A percentile compares a stretch with the other conserved stretches of the same genome.
Conservation (phyloP, 2,113 vertebrate species). For the Pedionomus torquatus region DNA sequence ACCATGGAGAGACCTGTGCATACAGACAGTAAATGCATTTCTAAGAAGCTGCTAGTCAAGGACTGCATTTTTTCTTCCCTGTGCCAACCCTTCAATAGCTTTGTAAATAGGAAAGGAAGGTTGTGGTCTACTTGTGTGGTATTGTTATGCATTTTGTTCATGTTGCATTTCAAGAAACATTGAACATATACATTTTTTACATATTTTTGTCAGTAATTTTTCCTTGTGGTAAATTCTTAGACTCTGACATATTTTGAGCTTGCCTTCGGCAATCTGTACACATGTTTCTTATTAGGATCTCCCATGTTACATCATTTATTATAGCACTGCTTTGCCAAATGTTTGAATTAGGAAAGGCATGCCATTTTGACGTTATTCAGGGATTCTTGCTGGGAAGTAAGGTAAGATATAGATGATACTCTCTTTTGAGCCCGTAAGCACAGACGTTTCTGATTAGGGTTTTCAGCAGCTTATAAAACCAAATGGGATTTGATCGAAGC, state of each 20-base stretch:
- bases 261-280: conserved; percentile 32
- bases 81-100: background rate
- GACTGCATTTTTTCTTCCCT: background rate
- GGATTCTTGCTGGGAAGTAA: background rate
- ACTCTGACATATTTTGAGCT: conserved; percentile 26
- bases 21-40: background rate
- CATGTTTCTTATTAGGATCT: conserved; percentile 49
- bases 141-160: background rate
- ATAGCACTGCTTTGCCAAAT: conserved; percentile 18
- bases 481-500: conserved; percentile 42
- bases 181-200: conserved; percentile 31
- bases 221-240: conserved; percentile 44
- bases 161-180: background rate
- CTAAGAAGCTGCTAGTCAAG: background rate
- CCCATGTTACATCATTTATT: conserved; percentile 55
- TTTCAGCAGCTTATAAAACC: conserved; percentile 49
- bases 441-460: conserved; percentile 3
- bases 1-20: background rate
- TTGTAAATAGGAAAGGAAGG: background rate
- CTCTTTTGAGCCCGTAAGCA: conserved; percentile 18
- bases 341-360: conserved; percentile 26
- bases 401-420: background rate
- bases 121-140: conserved; percentile 34
- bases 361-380: background rate
- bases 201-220: conserved; percentile 42